These are phyloP conservation scores for Falco peregrinus DNA, from an alignment of 2,797 vertebrate species.

Conservation along the genomic window DNA sequence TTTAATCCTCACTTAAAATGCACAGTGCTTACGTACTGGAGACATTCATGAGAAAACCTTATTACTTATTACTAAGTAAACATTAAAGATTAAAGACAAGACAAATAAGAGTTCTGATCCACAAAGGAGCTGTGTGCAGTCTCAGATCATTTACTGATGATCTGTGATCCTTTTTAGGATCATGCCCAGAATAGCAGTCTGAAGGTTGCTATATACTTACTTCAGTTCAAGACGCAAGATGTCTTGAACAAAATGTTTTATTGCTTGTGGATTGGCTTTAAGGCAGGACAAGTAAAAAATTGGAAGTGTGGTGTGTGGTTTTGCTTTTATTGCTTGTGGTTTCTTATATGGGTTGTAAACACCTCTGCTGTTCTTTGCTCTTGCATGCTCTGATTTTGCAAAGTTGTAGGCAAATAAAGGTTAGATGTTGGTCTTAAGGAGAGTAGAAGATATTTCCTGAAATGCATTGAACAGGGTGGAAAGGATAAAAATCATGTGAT, in stretches of 20 bases:
- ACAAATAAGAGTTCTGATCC: background rate
- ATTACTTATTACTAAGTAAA: background rate
- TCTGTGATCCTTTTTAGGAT: background rate
- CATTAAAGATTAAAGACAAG: background rate
- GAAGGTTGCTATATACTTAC: background rate
- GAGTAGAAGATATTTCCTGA: background rate
- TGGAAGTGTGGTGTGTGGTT: background rate
- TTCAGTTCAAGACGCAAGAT: background rate
- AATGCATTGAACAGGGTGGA: background rate
- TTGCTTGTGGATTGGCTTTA: background rate
- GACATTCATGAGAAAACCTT: background rate
- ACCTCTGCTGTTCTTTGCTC: background rate
- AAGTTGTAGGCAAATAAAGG: background rate
- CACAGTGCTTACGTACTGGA: background rate
- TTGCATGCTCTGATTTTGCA: background rate
- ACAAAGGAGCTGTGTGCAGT: background rate
- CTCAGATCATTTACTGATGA: background rate
- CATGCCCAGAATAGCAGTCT: background rate
- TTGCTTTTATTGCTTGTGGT: background rate
- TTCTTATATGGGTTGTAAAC: background rate
- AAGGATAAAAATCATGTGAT: accelerated
- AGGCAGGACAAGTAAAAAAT: background rate
- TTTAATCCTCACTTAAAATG: background rate
- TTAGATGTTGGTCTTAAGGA: background rate
- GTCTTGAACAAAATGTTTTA: background rate